Evolutionary conservation across 1,140 invertebrate genomes (phyloP).

Genomic region (Drosophila takahashii): DNA sequence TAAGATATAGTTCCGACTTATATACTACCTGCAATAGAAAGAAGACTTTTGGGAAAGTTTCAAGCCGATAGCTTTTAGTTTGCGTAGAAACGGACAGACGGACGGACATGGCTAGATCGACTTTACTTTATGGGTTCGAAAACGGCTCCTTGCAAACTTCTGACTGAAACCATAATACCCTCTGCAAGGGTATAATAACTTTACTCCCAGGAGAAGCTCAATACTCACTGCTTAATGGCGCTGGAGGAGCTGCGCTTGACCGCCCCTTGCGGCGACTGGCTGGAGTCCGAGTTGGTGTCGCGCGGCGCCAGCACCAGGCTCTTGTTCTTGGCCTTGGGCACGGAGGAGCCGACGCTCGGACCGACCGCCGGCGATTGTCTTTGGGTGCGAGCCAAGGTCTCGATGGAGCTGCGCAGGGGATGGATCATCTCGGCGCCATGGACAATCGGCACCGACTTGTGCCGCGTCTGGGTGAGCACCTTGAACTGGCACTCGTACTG

Average conservation of each 20-base stretch:
- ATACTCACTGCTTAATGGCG: constrained; percentile 61
- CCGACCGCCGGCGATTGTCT: constrained; percentile 12
- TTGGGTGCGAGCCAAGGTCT: constrained; percentile 21
- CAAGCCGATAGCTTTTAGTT: too few species aligned
- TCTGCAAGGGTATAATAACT: too few species aligned
- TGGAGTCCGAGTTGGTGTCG: constrained; percentile 80
- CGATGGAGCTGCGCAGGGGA: constrained; percentile 20
- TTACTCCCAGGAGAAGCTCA: not conserved
- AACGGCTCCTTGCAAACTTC: too few species aligned
- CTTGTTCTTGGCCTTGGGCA: constrained; percentile 60
- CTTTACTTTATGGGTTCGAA: too few species aligned
- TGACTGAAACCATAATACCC: too few species aligned
- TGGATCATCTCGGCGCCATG: constrained; percentile 86
- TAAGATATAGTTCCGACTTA: too few species aligned
- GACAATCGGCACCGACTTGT: constrained; percentile 89
- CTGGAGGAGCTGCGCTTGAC: constrained; percentile 52
- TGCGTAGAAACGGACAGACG: too few species aligned
- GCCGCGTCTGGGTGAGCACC: constrained; percentile 90
- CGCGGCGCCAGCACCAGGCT: constrained; percentile 48
- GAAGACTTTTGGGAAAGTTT: too few species aligned
- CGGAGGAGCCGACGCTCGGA: constrained; percentile 1
- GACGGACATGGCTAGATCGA: too few species aligned
- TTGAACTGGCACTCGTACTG: constrained; percentile 92
- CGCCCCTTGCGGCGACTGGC: constrained; percentile 70
- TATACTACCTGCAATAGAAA: too few species aligned